A percentile compares a stretch with the other conserved stretches of the same genome.
Evolutionary conservation across 2,113 vertebrate genomes (phyloP).

Genomic region (Onychostruthus taczanowskii): DNA sequence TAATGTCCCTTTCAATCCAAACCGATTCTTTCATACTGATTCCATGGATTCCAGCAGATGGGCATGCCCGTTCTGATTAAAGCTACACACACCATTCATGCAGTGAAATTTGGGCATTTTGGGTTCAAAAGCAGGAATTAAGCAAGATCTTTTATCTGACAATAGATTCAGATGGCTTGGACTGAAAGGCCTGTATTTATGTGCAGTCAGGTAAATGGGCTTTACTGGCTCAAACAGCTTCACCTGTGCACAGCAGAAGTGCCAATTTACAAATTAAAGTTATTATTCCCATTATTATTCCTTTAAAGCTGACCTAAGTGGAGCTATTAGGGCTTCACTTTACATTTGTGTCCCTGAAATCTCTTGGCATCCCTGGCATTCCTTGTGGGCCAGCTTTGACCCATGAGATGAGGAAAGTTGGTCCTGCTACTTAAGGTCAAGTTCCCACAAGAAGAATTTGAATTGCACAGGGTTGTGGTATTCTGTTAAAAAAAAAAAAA

Average conservation of each 20-base stretch:
- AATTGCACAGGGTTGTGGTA: neutral
- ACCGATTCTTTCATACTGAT: neutral
- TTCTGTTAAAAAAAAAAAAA: neutral
- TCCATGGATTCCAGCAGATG: neutral
- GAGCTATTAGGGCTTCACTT: neutral
- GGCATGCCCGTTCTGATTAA: neutral
- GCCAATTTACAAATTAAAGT: neutral
- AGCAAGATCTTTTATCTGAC: neutral
- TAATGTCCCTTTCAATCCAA: neutral
- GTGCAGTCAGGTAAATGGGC: neutral
- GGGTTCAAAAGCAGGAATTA: neutral
- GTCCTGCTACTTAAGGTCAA: neutral
- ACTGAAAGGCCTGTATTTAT: neutral
- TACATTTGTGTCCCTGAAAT: neutral
- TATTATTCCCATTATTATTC: neutral
- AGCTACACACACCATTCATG: neutral
- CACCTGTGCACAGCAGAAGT: neutral
- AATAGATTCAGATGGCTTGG: neutral
- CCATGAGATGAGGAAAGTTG: neutral
- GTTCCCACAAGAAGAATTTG: constrained; percentile 19
- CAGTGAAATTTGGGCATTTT: neutral
- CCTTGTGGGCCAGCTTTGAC: neutral
- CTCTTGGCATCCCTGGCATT: neutral
- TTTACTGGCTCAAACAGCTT: neutral
- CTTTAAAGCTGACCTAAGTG: neutral